Conservation (phyloP, 2,888 invertebrate genomes). For the Cantharis flavilabris region DNA sequence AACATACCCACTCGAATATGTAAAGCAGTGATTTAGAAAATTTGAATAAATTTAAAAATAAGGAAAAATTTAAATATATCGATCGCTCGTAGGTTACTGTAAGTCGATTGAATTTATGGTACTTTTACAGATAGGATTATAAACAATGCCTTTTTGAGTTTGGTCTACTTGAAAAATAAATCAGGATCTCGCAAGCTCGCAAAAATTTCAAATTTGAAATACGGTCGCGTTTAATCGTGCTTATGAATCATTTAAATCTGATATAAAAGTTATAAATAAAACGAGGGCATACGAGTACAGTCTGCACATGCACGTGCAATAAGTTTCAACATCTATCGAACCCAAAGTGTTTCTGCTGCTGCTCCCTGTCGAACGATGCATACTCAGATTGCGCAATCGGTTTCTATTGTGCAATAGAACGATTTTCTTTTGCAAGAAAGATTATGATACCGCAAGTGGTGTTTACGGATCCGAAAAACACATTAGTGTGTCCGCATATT, state of each 20-base stretch:
- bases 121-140: background rate
- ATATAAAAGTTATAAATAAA: slow-evolving; percentile 41
- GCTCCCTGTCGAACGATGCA: slow-evolving; percentile 25
- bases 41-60: background rate
- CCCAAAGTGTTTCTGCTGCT: background rate
- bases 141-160: background rate
- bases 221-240: slow-evolving; percentile 41
- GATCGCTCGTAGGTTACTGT: background rate
- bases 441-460: slow-evolving; percentile 17
- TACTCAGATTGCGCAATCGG: slow-evolving; percentile 34
- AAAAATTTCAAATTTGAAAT: slow-evolving; percentile 41
- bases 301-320: slow-evolving; percentile 32
- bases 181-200: slow-evolving; percentile 38
- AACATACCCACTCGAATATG: background rate
- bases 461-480: slow-evolving; percentile 25
- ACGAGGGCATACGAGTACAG: slow-evolving; percentile 24
- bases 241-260: slow-evolving; percentile 47
- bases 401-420: slow-evolving; percentile 20
- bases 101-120: slow-evolving; percentile 2
- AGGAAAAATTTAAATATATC: background rate
- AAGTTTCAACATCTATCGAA: slow-evolving; percentile 29
- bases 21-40: background rate
- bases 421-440: slow-evolving; percentile 18
- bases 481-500: slow-evolving; percentile 28
- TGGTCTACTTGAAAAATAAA: slow-evolving; percentile 35